Percentiles rank a stretch among this genome's conserved stretches.
phyloP scores from a whole-genome alignment of 2,113 vertebrate genomes.

The Pagrus major region DNA sequence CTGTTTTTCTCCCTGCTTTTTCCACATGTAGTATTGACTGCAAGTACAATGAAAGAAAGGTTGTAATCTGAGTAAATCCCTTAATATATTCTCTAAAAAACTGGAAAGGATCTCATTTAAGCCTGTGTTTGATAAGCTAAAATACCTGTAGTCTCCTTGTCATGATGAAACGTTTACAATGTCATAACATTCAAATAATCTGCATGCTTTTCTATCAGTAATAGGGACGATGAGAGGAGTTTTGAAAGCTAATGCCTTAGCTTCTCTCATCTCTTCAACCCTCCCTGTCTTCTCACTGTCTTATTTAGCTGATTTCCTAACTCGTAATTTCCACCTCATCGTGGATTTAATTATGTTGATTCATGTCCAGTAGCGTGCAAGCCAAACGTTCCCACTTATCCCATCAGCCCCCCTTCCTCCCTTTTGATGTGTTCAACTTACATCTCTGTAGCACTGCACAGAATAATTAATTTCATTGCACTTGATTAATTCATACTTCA shows the following conservation, averaged over 20 bases:
- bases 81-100: not conserved
- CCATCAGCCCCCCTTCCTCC: conserved; percentile 21
- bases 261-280: conserved; percentile 15
- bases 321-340: conserved; percentile 39
- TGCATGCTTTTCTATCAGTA: conserved; percentile 19
- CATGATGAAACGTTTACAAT: conserved; percentile 19
- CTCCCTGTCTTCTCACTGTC: conserved; percentile 6
- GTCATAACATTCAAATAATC: not conserved
- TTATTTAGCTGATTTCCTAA: conserved; percentile 43
- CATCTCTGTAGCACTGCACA: conserved; percentile 49
- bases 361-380: conserved; percentile 62
- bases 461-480: conserved; percentile 68
- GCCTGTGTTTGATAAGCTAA: conserved; percentile 17
- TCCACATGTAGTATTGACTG: not conserved
- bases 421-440: conserved; percentile 62
- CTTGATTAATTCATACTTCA: conserved; percentile 69
- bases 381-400: conserved; percentile 62
- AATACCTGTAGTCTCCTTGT: conserved; percentile 1
- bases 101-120: not conserved
- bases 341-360: conserved; percentile 68
- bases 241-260: conserved; percentile 14
- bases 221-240: conserved; percentile 5
- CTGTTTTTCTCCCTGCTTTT: conserved; percentile 22
- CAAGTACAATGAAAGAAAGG: not conserved
- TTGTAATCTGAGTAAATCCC: not conserved